phyloP scores from a whole-genome alignment of 2,888 invertebrate genomes.

The Megalurothrips usitatus region DNA sequence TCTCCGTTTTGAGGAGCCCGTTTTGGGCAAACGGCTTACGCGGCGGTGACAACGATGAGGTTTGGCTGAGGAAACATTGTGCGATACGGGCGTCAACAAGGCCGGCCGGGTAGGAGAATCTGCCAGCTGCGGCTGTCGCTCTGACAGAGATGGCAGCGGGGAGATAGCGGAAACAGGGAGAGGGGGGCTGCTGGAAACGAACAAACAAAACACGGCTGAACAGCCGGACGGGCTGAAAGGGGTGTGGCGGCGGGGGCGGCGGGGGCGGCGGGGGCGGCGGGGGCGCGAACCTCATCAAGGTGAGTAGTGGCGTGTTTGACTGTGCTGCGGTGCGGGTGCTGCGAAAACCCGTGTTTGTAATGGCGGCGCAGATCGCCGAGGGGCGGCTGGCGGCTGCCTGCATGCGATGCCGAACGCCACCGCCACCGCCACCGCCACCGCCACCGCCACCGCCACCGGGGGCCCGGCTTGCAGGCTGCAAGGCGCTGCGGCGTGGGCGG shows the following conservation, averaged over 20 bases:
- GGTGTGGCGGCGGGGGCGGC: no score
- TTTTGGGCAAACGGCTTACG: neutral
- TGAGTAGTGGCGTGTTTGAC: no score
- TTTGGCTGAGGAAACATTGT: slow-evolving; percentile 2
- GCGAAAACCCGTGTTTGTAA: no score
- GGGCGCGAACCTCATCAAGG: no score
- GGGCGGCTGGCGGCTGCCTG: no score
- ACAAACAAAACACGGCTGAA: neutral
- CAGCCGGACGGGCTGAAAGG: neutral
- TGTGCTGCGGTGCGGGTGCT: no score
- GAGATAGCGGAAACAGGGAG: neutral
- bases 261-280: no score
- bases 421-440: no score
- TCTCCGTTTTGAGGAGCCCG: neutral
- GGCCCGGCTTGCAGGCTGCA: no score
- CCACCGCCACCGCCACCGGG: no score
- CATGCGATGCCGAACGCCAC: no score
- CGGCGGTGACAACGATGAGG: slow-evolving; percentile 12
- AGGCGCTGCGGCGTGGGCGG: neutral
- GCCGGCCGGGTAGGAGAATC: neutral
- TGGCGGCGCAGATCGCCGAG: no score
- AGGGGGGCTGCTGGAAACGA: neutral
- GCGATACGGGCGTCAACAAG: neutral
- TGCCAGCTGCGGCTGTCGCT: neutral
- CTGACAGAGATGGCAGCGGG: neutral